A percentile compares a stretch with the other conserved stretches of the same genome.
Conservation (phyloP, 2,888 invertebrate species). For the Pterostichus niger region DNA sequence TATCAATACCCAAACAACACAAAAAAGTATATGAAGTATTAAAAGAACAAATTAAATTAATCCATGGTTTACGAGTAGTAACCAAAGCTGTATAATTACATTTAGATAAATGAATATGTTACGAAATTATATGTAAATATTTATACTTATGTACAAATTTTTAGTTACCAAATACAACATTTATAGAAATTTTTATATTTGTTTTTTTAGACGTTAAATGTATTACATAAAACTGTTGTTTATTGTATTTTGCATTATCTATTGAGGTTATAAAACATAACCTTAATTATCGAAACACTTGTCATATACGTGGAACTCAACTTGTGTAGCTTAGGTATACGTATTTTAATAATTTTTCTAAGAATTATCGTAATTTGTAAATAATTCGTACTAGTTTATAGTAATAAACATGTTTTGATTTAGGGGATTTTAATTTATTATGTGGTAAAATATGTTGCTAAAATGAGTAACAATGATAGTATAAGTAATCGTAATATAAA, state of each 20-base stretch:
- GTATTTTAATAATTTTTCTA: neutral
- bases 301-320: slow-evolving; percentile 30
- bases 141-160: slow-evolving; percentile 15
- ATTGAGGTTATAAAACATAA: slow-evolving; percentile 30
- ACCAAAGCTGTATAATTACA: slow-evolving; percentile 78
- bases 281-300: neutral
- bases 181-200: neutral
- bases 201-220: neutral
- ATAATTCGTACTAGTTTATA: no score
- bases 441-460: neutral
- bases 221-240: neutral
- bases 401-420: no score
- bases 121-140: slow-evolving; percentile 25
- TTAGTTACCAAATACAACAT: slow-evolving; percentile 3
- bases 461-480: neutral
- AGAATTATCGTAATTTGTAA: neutral
- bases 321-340: neutral
- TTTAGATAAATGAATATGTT: neutral
- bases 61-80: slow-evolving; percentile 90
- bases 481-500: neutral
- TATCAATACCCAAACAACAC: slow-evolving; percentile 87
- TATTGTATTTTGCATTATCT: slow-evolving; percentile 12
- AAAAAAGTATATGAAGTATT: slow-evolving; percentile 85
- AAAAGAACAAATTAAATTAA: slow-evolving; percentile 88
- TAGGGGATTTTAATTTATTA: neutral